Base-by-base conservation (phyloP, 1,140 invertebrate species). In the Zaprionus ghesquierei region DNA sequence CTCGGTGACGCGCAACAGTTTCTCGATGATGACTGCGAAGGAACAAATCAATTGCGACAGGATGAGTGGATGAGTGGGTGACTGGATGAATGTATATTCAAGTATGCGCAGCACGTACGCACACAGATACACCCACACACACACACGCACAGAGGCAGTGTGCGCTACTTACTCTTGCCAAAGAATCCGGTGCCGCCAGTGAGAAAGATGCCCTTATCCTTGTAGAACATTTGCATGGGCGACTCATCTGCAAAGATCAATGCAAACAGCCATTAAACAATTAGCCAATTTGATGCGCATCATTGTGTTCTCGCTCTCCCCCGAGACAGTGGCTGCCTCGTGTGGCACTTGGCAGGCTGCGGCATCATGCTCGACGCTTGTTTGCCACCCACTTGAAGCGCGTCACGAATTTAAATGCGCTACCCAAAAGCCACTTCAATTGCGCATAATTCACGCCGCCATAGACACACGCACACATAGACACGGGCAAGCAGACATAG, bases 181-280 rank as follows among this genome's bases (percentile, higher is more conserved):
- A 97, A 93, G 92, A 97, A 97, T 65, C 96, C 96, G n/a, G 95
- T 96, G 15, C 94, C 95, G 53, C 95, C 95, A 15, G 95, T 95
- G 75, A 95, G 92, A 84, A 97, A 95, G 62, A 95, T 93, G 87
- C 92, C 92, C 89, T 94, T 93, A 61, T 93, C 93, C 64, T 93
- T 93, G 85, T 94, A 96, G 90, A 95, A 95, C 62, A 92, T 85
- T 69, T 93, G 93, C 59, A 96, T 94, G 27, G 93, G 86, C 73
- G 90, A 90, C 77, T 91, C 90, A 80, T 90, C 86, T 89, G 79
- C 55, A 90, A 77, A 86, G 82, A 86, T 86, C 82, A 86, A 89
- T 86, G 82, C 82, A 86, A 86, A 86, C 82, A 86, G 82, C 77
- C 84, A 86, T 86, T 86, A 86, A 86, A 86, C 82, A 86, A 86